Percentiles rank a stretch among this genome's conserved stretches.
phyloP scores from a whole-genome alignment of 2,888 invertebrate genomes.

The Galeopsomyia nigrocyanea region DNA sequence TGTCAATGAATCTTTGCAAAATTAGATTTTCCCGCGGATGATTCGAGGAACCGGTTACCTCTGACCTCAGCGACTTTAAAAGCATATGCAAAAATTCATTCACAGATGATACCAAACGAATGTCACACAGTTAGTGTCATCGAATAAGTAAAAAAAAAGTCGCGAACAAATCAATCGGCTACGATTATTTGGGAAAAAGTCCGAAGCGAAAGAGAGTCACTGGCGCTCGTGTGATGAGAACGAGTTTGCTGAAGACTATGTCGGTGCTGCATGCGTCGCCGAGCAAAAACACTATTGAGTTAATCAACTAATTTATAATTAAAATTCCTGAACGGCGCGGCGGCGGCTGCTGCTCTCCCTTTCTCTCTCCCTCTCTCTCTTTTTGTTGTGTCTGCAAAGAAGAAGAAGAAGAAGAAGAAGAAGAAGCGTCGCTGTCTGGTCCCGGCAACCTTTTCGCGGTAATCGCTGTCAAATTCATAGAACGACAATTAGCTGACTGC shows the following conservation, averaged over 20 bases:
- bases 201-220: not conserved
- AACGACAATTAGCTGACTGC: slow-evolving; percentile 68
- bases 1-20: too few species aligned
- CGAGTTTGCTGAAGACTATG: too few species aligned
- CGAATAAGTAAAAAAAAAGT: slow-evolving; percentile 44
- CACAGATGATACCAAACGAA: slow-evolving; percentile 10
- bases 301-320: slow-evolving; percentile 70
- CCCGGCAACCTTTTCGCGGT: slow-evolving; percentile 63
- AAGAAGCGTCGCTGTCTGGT: slow-evolving; percentile 58
- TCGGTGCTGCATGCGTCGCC: slow-evolving; percentile 55
- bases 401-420: slow-evolving; percentile 56
- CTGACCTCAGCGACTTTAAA: slow-evolving; percentile 19
- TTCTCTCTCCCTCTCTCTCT: slow-evolving; percentile 35
- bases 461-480: slow-evolving; percentile 66
- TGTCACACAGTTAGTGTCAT: slow-evolving; percentile 28
- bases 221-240: slow-evolving; percentile 46
- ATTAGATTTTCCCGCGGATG: too few species aligned
- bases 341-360: slow-evolving; percentile 19
- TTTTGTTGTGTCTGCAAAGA: slow-evolving; percentile 37
- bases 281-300: slow-evolving; percentile 68
- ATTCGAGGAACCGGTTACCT: too few species aligned
- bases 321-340: slow-evolving; percentile 65
- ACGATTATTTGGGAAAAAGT: not conserved
- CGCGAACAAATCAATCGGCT: slow-evolving; percentile 44
- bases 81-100: slow-evolving; percentile 45